Evolutionary conservation across 2,888 invertebrate genomes (phyloP).

Genomic region (Meteorus colon): DNA sequence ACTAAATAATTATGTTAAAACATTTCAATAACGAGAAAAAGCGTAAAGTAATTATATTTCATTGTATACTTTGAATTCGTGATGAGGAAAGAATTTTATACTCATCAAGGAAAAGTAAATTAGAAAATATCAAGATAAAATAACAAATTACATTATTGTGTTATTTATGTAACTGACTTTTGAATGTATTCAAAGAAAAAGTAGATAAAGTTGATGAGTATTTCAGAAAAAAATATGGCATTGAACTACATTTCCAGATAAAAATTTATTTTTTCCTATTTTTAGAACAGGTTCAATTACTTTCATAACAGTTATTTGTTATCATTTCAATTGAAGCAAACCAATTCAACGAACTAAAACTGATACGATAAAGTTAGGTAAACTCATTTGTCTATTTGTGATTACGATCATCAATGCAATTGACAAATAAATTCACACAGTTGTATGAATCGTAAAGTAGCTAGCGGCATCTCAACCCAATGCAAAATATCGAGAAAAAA

Average conservation of each 20-base stretch:
- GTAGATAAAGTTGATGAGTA: too few species aligned
- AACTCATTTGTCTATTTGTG: neutral
- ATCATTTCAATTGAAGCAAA: neutral
- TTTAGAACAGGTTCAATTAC: neutral
- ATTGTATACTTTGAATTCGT: too few species aligned
- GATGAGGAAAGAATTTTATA: too few species aligned
- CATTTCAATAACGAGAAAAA: too few species aligned
- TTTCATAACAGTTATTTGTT: neutral
- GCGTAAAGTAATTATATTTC: too few species aligned
- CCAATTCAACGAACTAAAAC: neutral
- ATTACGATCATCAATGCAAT: constrained; percentile 1
- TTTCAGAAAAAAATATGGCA: too few species aligned
- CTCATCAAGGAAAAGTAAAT: too few species aligned
- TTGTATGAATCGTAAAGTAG: neutral
- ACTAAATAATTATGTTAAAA: too few species aligned
- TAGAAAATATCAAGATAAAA: too few species aligned
- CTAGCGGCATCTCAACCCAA: neutral
- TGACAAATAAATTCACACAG: neutral
- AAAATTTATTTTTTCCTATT: neutral
- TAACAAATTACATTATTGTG: too few species aligned
- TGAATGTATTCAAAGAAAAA: too few species aligned
- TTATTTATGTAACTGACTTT: too few species aligned
- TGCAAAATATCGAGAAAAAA: neutral
- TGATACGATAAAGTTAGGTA: constrained; percentile 1
- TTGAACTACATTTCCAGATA: neutral